Evolutionary conservation across 2,888 invertebrate species (phyloP).

Genomic region (Rhingia campestris): DNA sequence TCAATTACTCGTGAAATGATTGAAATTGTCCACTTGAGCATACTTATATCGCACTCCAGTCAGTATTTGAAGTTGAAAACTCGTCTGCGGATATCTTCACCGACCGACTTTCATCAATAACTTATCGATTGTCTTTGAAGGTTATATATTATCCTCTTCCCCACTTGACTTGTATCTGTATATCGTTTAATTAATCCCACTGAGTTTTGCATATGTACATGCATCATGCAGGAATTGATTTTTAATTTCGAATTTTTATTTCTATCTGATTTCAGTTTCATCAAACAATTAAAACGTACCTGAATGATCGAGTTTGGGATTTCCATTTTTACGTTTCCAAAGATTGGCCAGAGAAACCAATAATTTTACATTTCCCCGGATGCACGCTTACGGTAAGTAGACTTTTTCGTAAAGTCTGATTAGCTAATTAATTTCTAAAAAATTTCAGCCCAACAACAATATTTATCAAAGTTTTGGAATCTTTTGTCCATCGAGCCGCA

Average conservation of each 20-base stretch:
- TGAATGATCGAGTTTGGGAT: constrained; percentile 94
- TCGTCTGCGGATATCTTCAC: background rate
- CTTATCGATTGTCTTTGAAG: background rate
- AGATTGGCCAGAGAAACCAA: constrained; percentile 92
- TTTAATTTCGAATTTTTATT: background rate
- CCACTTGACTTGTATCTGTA: background rate
- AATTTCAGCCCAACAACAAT: constrained; percentile 88
- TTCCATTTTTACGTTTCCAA: constrained; percentile 95
- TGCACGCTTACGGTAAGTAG: constrained; percentile 91
- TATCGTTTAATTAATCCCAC: too few relatives aligned
- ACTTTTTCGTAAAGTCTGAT: too few relatives aligned
- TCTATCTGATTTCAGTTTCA: constrained; percentile 88
- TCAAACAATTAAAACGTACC: constrained; percentile 94
- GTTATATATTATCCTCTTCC: background rate
- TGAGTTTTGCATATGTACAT: too few relatives aligned
- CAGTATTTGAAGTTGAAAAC: background rate
- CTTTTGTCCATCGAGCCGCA: constrained; percentile 90
- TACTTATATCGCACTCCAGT: background rate
- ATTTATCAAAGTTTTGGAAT: constrained; percentile 93
- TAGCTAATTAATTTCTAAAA: background rate
- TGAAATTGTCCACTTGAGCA: constrained; percentile 8
- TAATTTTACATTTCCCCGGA: constrained; percentile 93
- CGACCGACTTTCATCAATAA: background rate
- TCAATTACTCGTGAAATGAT: constrained; percentile 22
- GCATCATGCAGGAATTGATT: too few relatives aligned